Base-by-base conservation (phyloP, 2,797 vertebrate species). In the Argyrosomus regius region DNA sequence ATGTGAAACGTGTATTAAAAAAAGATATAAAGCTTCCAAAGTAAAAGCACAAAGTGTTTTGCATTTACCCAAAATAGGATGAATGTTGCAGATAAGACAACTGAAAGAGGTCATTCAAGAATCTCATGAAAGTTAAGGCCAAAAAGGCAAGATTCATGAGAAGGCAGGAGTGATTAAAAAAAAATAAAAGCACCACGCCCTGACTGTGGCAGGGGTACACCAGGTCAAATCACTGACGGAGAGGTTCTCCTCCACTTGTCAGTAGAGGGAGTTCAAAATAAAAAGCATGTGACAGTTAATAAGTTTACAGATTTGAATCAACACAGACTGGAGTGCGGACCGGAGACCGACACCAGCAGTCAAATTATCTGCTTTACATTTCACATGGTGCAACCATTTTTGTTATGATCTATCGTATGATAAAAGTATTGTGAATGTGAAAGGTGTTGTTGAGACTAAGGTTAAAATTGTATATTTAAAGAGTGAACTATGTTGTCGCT, bases 141-240 rank as follows among this genome's bases (percentile, higher is more conserved):
- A 57, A 70, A 62, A 14, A 45, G 46, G 41, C 12, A 17, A 26
- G 39, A n/a, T 57, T 67, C 72, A 85, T 6, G 17, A 72, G 12
- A 43, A 46, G 28, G 60, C 50, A 9, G 31, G 28, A 72, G 67
- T 45, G 35, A 80, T 39, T 12, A 3, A 5, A 53, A 62, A 5
- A 53, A 62, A 16, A 62, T 72, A 74, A 78, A 66, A 78, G 70
- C 53, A 78, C 54, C 68, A 72, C 11, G 28, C 56, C 10, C 24
- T 56, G 17, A 66, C 70, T 24, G 31, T n/a, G 45, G 68, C 62
- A 46, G 20, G 17, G 3, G 4, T 4, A 54, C 60, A 20, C 28
- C 72, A 48, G 69, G 59, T 75, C 72, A 52, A 58, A 72, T 41
- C 53, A 73, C 46, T 24, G 49, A 60, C 9, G 56, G 0, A 50